Evolutionary conservation across 2,888 invertebrate genomes (phyloP).

Genomic region (Leistus spinibarbis): DNA sequence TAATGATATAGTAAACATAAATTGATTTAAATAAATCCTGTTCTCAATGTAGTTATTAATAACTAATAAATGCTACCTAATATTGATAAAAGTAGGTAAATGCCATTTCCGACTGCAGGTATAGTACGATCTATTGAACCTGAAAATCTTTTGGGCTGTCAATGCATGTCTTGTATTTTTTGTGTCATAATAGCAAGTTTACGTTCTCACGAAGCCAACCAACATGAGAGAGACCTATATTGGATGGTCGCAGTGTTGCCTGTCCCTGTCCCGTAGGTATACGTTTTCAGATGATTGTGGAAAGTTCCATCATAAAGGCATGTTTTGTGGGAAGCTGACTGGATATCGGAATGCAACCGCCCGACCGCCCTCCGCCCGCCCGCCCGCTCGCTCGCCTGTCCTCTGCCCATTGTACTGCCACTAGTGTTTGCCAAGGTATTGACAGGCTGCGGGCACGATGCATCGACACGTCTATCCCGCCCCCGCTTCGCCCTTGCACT

Average conservation of each 20-base stretch:
- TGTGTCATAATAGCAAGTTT: not conserved
- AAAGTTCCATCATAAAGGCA: conserved; percentile 22
- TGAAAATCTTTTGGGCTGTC: not conserved
- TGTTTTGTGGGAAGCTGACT: conserved; percentile 26
- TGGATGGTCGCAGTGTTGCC: conserved; percentile 18
- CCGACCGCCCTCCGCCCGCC: not conserved
- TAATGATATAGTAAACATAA: no score
- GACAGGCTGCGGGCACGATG: conserved; percentile 30
- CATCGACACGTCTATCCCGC: conserved; percentile 15
- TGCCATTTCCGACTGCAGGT: not conserved
- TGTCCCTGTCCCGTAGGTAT: not conserved
- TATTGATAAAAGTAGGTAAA: no score
- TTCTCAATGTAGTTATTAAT: no score
- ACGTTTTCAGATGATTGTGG: conserved; percentile 1
- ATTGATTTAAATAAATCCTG: no score
- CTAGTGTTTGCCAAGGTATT: conserved; percentile 35
- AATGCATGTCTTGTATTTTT: not conserved
- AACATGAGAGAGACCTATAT: not conserved
- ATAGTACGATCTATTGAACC: not conserved
- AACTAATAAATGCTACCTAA: no score
- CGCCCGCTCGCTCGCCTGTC: not conserved
- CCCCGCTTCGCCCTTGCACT: not conserved
- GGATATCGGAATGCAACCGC: conserved; percentile 24
- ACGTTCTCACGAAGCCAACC: not conserved
- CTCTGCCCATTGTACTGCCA: conserved; percentile 17